These are phyloP conservation scores for Pimephales promelas DNA, from an alignment of 2,113 vertebrate genomes.

Conservation along the genomic window DNA sequence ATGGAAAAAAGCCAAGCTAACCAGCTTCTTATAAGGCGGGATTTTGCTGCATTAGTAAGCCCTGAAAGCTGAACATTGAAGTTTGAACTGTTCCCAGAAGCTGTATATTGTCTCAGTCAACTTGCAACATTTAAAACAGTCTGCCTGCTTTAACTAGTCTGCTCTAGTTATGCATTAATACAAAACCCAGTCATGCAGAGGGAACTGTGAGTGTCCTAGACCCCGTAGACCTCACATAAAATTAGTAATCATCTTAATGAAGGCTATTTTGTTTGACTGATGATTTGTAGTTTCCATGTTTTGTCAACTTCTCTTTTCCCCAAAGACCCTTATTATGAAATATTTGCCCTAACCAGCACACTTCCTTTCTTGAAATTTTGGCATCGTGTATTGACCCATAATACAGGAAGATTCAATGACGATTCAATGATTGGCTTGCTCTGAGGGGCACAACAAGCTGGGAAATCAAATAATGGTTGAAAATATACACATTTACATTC, in stretches of 20 bases:
- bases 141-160: neutral
- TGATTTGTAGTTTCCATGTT: neutral
- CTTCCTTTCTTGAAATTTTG: neutral
- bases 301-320: neutral
- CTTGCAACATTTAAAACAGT: neutral
- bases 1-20: neutral
- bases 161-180: conserved; percentile 39
- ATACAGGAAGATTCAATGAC: neutral
- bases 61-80: neutral
- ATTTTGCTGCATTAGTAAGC: neutral
- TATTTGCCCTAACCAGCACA: neutral
- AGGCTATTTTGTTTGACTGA: neutral
- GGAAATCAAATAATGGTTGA: neutral
- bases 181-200: conserved; percentile 14
- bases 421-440: too few relatives aligned
- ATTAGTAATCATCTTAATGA: neutral
- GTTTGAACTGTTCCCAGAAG: neutral
- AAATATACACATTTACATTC: neutral
- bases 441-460: neutral
- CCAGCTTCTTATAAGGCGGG: neutral
- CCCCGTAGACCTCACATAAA: neutral
- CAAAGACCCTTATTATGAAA: neutral
- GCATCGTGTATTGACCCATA: neutral
- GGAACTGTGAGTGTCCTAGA: neutral
- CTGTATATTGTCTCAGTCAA: neutral